These are phyloP conservation scores for Cirrhinus molitorella DNA, from an alignment of 2,797 vertebrate genomes.

Conservation along the genomic window DNA sequence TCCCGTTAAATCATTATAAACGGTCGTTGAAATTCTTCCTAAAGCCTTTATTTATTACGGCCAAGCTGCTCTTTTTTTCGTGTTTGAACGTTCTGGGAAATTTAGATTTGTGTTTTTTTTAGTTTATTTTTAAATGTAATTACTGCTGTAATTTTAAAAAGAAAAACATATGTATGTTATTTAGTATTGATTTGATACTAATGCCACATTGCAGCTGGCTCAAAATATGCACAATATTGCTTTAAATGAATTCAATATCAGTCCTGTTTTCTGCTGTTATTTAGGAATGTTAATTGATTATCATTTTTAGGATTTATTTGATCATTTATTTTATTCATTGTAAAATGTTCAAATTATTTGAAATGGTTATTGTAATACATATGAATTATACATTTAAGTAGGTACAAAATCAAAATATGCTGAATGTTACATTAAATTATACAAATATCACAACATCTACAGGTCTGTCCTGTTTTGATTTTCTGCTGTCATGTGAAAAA, in stretches of 20 bases:
- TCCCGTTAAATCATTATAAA: slow-evolving; percentile 13
- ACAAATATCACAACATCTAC: not conserved
- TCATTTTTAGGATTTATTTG: not conserved
- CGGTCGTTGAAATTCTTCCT: not conserved
- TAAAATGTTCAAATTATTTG: too few relatives aligned
- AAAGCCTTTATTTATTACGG: slow-evolving; percentile 15
- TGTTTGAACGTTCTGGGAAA: not conserved
- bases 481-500: not conserved
- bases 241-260: not conserved
- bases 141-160: too few relatives aligned
- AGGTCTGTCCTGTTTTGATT: not conserved
- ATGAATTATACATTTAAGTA: too few relatives aligned
- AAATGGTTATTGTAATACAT: too few relatives aligned
- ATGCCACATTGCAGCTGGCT: not conserved
- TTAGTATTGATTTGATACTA: not conserved
- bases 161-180: not conserved
- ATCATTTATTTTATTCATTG: not conserved
- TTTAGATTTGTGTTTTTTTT: not conserved
- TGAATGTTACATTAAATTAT: not conserved
- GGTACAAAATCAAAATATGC: too few relatives aligned
- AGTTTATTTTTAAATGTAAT: not conserved
- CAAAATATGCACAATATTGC: not conserved
- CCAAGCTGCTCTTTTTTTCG: not conserved
- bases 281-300: too few relatives aligned
- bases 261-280: too few relatives aligned